Base-by-base conservation (phyloP, 2,888 invertebrate genomes). In the Eueremaeus valkanovi region DNA sequence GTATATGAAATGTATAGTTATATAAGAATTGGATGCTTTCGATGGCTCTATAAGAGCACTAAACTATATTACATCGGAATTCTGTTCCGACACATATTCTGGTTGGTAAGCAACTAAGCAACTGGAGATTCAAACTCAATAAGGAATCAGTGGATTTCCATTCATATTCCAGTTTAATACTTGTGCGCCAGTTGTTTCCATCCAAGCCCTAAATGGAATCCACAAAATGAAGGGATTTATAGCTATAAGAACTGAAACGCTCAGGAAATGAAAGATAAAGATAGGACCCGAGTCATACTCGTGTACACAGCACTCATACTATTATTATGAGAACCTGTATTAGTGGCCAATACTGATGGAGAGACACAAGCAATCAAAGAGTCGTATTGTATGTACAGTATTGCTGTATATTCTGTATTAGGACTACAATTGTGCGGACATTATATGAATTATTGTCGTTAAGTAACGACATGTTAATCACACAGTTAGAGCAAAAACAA, bases 261-360 rank as follows among this genome's bases (percentile, higher is more conserved):
- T 63, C 63, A 63, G 63, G 63, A 63, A 63, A 63, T 63, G 63
- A 63, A 63, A 33, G 63, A 33, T 29, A 63, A 63, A 63, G 63
- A 63, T 63, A 63, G 33, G 63, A 33, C 61, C 18, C 9, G 6
- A 63, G 33, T 63, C 63, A 63, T 63, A n/a, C n/a, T n/a, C n/a
- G n/a, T n/a, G n/a, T n/a, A n/a, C n/a, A n/a, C n/a, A n/a, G n/a
- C n/a, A n/a, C n/a, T n/a, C n/a, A n/a, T n/a, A 55, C 24, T 55
- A 55, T 55, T 55, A 63, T 63, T 63, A 63, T 63, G 63, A 63
- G 63, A 63, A 63, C n/a, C 33, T 3, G 31, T 63, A 33, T 36
- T 63, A 61, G 33, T 61, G 33, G 33, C 61, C 61, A 61, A 61
- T 61, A 63, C 9, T 33, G 63, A n/a, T 11, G 3, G n/a, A 45